A percentile compares a stretch with the other conserved stretches of the same genome.
These are phyloP conservation scores for Ophiothrix spiculata DNA, from an alignment of 35 echinoderm and acorn worm species.

Conservation along the genomic window DNA sequence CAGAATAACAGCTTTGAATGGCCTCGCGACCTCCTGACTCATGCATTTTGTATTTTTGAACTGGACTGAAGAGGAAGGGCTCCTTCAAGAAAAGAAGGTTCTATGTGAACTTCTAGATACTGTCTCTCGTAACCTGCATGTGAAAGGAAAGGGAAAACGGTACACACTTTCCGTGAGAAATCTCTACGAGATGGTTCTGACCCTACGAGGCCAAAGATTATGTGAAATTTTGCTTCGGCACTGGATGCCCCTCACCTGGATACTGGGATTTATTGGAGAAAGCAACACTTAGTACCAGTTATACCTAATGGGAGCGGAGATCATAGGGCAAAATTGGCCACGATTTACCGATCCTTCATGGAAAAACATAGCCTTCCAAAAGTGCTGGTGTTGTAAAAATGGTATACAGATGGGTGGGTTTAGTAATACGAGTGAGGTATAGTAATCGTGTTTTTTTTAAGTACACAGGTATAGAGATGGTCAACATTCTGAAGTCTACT, in stretches of 20 bases:
- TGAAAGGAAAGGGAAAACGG: neutral
- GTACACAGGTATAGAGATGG: too few species aligned
- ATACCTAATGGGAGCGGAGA: neutral
- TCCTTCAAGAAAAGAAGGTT: neutral
- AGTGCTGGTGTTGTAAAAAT: too few species aligned
- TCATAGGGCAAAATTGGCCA: neutral
- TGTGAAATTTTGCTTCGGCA: neutral
- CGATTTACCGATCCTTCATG: neutral
- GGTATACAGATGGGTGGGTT: too few species aligned
- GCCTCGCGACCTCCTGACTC: too few species aligned
- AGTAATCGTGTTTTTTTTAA: too few species aligned
- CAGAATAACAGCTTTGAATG: too few species aligned
- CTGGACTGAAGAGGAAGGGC: too few species aligned
- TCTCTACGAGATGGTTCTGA: neutral
- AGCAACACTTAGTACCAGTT: neutral
- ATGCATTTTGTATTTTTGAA: too few species aligned
- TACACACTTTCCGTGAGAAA: neutral
- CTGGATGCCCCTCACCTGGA: neutral
- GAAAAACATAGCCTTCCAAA: too few species aligned
- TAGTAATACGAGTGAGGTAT: too few species aligned
- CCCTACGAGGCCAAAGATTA: neutral
- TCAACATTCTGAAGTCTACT: too few species aligned
- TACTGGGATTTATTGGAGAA: neutral
- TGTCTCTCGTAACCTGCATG: neutral
- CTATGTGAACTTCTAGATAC: neutral